Evolutionary conservation across 2,888 invertebrate genomes (phyloP), one percentile per base, ranked within the genome.

Genomic region (Drosophila kokeensis): DNA sequence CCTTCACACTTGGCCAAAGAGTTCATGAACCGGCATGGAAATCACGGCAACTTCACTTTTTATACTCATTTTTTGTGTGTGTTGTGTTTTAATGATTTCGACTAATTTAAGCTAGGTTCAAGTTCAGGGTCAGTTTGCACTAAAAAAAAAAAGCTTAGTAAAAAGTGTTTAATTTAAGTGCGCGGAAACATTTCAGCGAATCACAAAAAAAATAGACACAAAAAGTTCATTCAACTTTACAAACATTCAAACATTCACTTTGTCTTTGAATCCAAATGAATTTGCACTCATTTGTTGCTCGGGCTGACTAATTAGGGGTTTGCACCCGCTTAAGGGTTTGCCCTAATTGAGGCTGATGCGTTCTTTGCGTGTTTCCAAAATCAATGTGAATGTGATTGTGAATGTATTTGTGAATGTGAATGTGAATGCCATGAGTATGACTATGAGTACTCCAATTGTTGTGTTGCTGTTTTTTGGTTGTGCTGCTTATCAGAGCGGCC

Each of bases 1-100:
- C 85, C 85, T 85, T 88, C 85, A 88, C 88, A 85, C 88, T 69
- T 88, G 87, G 72, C 83, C 72, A 68, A 69, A 86, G 77, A 88
- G 89, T 86, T 85, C 87, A 70, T 61, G 84, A 83, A 83, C 82
- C 63, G 68, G 68, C 48, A 55, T 77, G 81, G 40, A 80, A 79
- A 80, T 64, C 32, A 58, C 34, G 60, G 53, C 38, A 21, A 58
- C 69, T 75, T 74, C 52, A 53, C 11, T 64, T 76, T 70, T 45
- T 32, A 21, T 13, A 5, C 42, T 13, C 11, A 5, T 42, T 42
- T 21, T 62, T 50, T 30, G 54, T 7, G 60, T 65, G 27, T 21
- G 15, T 49, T 74, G 67, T 63, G 40, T 73, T 81, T 87, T 84
- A 85, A 85, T 73, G 76, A 75, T 73, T 78, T 81, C 58, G 36